Conservation (phyloP, 2,113 vertebrate species). For the Tringa solitaria region DNA sequence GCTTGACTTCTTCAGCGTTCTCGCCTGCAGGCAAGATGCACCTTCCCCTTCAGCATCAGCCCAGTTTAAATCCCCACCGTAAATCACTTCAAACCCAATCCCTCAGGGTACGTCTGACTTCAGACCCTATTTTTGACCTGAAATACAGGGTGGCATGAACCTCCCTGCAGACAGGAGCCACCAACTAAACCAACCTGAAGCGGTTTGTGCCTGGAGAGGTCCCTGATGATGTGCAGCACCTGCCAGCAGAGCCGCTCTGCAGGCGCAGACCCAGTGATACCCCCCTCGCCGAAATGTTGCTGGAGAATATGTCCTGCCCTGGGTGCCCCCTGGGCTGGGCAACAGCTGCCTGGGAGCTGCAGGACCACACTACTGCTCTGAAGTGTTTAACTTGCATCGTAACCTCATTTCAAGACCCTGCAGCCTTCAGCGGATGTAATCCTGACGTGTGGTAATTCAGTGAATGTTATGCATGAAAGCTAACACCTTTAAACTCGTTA, state of each 20-base stretch:
- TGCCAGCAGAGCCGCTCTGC: accelerated
- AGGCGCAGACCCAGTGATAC: accelerated
- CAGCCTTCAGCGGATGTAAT: not conserved
- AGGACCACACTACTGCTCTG: not conserved
- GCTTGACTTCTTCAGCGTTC: not conserved
- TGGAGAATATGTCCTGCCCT: accelerated
- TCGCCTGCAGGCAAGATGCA: accelerated
- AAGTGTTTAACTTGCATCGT: accelerated
- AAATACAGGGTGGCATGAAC: accelerated
- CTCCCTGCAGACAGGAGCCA: not conserved
- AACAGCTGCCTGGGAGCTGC: accelerated
- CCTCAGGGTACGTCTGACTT: not conserved
- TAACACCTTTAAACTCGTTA: not conserved
- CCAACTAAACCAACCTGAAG: accelerated
- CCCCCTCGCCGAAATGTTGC: accelerated
- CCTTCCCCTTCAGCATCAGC: accelerated
- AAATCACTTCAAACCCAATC: not conserved
- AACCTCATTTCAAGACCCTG: not conserved
- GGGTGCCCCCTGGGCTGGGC: accelerated
- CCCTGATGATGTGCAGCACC: accelerated
- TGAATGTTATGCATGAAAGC: not conserved
- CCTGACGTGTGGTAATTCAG: not conserved
- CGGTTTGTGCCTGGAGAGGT: not conserved
- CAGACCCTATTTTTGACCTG: not conserved
- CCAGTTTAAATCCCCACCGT: not conserved